These are phyloP conservation scores for Colostygia pectinataria DNA, from an alignment of 2,888 invertebrate species.

Conservation along the genomic window DNA sequence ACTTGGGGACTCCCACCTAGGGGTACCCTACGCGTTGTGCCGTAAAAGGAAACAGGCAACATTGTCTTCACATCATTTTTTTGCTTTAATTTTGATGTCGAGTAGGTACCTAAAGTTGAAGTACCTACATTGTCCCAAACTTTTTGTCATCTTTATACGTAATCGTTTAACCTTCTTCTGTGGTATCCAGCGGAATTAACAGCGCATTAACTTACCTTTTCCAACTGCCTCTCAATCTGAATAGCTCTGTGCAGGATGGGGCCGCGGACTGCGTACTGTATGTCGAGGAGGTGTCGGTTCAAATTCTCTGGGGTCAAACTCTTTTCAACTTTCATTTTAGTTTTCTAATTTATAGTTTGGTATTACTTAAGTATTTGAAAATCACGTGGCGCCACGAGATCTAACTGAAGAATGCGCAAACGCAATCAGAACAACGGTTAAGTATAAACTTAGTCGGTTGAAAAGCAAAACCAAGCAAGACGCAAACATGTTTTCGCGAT, in stretches of 20 bases:
- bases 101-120: too few relatives aligned
- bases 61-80: too few relatives aligned
- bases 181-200: too few relatives aligned
- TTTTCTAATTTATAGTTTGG: background rate
- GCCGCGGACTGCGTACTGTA: slow-evolving; percentile 92
- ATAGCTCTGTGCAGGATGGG: slow-evolving; percentile 88
- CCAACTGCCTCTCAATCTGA: slow-evolving; percentile 88
- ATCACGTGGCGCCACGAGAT: background rate
- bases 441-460: background rate
- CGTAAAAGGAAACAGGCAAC: too few relatives aligned
- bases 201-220: slow-evolving; percentile 63
- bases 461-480: background rate
- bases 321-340: slow-evolving; percentile 50
- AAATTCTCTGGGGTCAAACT: slow-evolving; percentile 77
- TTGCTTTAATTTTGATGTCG: too few relatives aligned
- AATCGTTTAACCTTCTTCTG: too few relatives aligned
- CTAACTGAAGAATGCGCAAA: background rate
- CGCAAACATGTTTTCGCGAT: background rate
- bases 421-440: background rate
- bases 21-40: too few relatives aligned
- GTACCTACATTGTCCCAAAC: too few relatives aligned
- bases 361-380: too few relatives aligned
- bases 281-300: slow-evolving; percentile 87
- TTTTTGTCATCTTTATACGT: background rate
- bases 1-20: too few relatives aligned